Conservation (phyloP, 92 coral and sea anemone genomes). For the Paramuricea clavata region DNA sequence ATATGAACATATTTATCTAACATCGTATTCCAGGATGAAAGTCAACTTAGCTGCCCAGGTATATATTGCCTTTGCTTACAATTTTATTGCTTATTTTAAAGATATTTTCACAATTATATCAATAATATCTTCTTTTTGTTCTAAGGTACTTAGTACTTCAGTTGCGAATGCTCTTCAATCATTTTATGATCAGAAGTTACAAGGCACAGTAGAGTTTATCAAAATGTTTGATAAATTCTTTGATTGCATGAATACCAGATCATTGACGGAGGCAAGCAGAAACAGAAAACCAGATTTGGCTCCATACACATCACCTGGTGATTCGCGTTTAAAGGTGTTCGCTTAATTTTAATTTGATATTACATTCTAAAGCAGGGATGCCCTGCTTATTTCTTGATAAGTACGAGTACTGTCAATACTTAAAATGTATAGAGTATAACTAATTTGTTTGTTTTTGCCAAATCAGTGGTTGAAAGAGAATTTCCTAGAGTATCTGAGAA, state of each 20-base stretch:
- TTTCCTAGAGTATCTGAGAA: neutral
- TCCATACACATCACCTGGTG: conserved; percentile 22
- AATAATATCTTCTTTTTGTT: too few relatives aligned
- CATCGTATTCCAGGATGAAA: conserved; percentile 31
- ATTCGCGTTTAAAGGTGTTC: conserved; percentile 7
- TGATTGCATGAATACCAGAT: conserved; percentile 23
- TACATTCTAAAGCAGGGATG: neutral
- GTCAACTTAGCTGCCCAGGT: conserved; percentile 48
- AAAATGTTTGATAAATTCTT: conserved; percentile 22
- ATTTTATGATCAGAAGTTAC: neutral
- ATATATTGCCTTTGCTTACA: neutral
- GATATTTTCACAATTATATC: too few relatives aligned
- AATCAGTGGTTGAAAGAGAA: conserved; percentile 19
- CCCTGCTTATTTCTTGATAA: neutral
- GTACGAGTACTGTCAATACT: neutral
- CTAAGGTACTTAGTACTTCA: conserved; percentile 7
- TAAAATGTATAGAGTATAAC: neutral
- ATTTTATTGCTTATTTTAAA: too few relatives aligned
- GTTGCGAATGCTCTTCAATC: conserved; percentile 22
- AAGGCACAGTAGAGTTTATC: conserved; percentile 21
- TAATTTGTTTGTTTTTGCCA: neutral
- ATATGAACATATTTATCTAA: conserved; percentile 30
- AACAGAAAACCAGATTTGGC: conserved; percentile 16
- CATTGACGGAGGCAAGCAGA: neutral
- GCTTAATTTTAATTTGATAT: neutral